Conservation (phyloP, 2,113 vertebrate genomes). For the Lycocorax pyrrhopterus region DNA sequence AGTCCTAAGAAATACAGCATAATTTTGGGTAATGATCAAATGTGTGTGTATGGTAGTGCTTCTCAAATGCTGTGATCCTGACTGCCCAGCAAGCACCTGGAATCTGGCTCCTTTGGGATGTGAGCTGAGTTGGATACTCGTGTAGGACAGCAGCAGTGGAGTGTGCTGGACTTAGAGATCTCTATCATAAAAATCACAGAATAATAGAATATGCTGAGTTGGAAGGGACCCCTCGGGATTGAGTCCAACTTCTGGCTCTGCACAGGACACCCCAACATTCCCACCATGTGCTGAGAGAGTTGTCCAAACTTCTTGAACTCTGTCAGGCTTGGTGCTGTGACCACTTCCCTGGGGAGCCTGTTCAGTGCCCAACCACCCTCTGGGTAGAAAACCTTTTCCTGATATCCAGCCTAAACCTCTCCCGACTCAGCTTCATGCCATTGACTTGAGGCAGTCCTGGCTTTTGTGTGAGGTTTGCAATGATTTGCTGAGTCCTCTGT, state of each 20-base stretch:
- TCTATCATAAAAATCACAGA: background rate
- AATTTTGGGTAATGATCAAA: background rate
- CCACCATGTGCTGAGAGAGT: background rate
- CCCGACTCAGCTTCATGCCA: background rate
- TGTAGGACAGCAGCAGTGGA: background rate
- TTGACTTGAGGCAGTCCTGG: background rate
- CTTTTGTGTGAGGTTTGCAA: background rate
- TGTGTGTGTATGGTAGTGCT: background rate
- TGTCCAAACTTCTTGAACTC: background rate
- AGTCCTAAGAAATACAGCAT: background rate
- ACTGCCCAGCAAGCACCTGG: background rate
- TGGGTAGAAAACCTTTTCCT: background rate
- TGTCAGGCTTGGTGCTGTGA: background rate
- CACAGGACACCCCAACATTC: background rate
- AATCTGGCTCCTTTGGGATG: background rate
- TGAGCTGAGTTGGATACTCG: accelerated
- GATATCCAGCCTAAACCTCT: background rate
- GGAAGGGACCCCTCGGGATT: background rate
- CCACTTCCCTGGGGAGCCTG: background rate
- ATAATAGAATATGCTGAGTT: background rate
- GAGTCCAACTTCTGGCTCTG: background rate
- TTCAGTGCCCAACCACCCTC: background rate
- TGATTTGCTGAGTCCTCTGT: background rate
- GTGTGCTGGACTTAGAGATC: background rate
- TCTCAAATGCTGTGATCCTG: background rate